phyloP scores from a whole-genome alignment of 2,888 invertebrate species.

The Rhodophaea formosa region DNA sequence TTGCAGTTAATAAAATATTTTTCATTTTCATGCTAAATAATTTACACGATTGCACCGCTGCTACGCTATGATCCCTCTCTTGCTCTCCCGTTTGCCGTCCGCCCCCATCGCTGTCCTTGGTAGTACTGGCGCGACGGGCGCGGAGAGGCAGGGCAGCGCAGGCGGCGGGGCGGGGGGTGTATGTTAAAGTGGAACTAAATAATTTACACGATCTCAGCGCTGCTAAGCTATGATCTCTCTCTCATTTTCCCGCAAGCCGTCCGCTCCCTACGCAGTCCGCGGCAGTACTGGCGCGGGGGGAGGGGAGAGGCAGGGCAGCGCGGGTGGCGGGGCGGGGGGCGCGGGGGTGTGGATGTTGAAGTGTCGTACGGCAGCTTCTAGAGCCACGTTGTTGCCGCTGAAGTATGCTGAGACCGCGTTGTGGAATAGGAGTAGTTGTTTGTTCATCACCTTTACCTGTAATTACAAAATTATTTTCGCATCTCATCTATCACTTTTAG shows the following conservation, averaged over 20 bases:
- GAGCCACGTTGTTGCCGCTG: slow-evolving; percentile 95
- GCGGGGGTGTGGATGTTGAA: slow-evolving; percentile 89
- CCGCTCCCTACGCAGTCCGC: slow-evolving; percentile 19
- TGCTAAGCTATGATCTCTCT: neutral
- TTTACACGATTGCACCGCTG: no score
- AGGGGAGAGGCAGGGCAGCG: slow-evolving; percentile 24
- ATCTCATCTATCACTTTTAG: no score
- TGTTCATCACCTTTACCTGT: slow-evolving; percentile 99
- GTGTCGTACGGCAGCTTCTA: slow-evolving; percentile 96
- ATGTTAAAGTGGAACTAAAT: no score
- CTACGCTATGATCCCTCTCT: no score
- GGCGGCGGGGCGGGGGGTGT: no score
- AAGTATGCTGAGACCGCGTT: slow-evolving; percentile 98
- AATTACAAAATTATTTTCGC: slow-evolving; percentile 26
- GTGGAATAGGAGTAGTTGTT: slow-evolving; percentile 96
- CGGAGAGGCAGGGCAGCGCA: no score
- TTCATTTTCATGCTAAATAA: no score
- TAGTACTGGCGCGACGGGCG: no score
- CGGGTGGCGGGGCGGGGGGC: slow-evolving; percentile 29
- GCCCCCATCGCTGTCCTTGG: no score
- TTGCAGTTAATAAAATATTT: no score
- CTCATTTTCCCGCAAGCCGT: neutral
- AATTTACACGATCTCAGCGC: neutral
- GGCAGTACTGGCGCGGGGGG: slow-evolving; percentile 21
- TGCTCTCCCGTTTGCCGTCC: no score